A percentile compares a stretch with the other conserved stretches of the same genome.
These are phyloP conservation scores for Channa striata DNA, from an alignment of 2,797 vertebrate genomes.

Conservation along the genomic window DNA sequence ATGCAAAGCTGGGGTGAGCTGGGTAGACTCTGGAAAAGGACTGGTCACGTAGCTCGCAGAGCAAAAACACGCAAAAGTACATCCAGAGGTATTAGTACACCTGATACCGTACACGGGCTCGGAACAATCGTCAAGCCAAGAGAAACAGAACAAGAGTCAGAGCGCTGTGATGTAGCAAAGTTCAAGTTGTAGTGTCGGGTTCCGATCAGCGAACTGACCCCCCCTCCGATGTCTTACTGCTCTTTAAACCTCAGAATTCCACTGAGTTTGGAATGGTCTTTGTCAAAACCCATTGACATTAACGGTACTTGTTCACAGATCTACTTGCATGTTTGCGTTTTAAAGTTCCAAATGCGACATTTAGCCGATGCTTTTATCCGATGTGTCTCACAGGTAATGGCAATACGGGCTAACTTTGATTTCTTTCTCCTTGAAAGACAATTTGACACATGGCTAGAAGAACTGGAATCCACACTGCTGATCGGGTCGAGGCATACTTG, in stretches of 20 bases:
- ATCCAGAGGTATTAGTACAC: conserved; percentile 41
- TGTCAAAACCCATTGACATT: conserved; percentile 15
- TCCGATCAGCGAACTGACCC: conserved; percentile 10
- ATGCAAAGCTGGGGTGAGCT: conserved; percentile 29
- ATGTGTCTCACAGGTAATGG: too few relatives aligned
- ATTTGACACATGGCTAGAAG: too few relatives aligned
- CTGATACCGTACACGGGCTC: conserved; percentile 32
- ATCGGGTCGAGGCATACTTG: too few relatives aligned
- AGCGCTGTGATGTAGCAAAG: conserved; percentile 26
- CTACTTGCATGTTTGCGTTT: background rate
- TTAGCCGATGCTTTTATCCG: too few relatives aligned
- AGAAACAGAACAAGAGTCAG: conserved; percentile 60
- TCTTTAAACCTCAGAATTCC: conserved; percentile 18
- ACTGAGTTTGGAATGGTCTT: conserved; percentile 32
- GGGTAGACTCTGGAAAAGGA: conserved; percentile 16
- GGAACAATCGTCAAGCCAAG: conserved; percentile 52
- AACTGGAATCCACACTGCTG: too few relatives aligned
- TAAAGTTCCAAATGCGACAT: background rate
- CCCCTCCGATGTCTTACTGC: conserved; percentile 19
- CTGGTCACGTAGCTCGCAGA: background rate
- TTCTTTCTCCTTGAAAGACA: too few relatives aligned
- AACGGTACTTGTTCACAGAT: background rate
- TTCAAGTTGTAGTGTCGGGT: conserved; percentile 12
- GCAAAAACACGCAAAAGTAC: conserved; percentile 29
- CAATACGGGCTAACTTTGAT: too few relatives aligned